Evolutionary conservation across 92 coral and sea anemone genomes (phyloP).

Genomic region (Palythoa grandis): DNA sequence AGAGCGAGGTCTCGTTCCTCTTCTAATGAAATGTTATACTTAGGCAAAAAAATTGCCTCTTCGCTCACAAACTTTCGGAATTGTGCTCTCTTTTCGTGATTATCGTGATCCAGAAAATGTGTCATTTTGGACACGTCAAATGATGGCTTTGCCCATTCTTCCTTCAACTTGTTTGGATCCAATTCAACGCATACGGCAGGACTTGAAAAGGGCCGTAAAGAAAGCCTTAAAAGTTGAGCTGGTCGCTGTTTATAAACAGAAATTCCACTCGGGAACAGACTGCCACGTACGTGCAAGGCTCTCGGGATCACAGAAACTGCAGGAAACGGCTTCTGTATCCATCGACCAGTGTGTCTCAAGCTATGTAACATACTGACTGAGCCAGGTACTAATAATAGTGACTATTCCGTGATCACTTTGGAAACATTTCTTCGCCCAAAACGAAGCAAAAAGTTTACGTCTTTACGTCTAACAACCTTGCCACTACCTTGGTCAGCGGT

Average conservation of each 20-base stretch:
- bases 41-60: constrained; percentile 69
- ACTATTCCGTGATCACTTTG: neutral
- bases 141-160: constrained; percentile 75
- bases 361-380: constrained; percentile 23
- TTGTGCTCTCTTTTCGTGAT: constrained; percentile 76
- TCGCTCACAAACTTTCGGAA: constrained; percentile 73
- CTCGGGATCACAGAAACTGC: constrained; percentile 19
- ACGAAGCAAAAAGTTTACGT: too few relatives aligned
- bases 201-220: constrained; percentile 40
- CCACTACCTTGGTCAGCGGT: too few relatives aligned
- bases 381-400: neutral
- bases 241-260: neutral
- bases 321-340: constrained; percentile 21
- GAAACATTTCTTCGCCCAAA: too few relatives aligned
- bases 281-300: constrained; percentile 35
- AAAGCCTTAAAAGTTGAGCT: neutral
- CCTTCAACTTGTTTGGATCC: constrained; percentile 69
- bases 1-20: constrained; percentile 82
- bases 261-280: neutral
- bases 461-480: too few relatives aligned
- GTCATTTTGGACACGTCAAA: constrained; percentile 74
- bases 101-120: constrained; percentile 73
- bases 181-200: constrained; percentile 36
- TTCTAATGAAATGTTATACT: constrained; percentile 74
- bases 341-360: constrained; percentile 5